Evolutionary conservation across 2,113 vertebrate genomes (phyloP).

Genomic region (Psophia crepitans): DNA sequence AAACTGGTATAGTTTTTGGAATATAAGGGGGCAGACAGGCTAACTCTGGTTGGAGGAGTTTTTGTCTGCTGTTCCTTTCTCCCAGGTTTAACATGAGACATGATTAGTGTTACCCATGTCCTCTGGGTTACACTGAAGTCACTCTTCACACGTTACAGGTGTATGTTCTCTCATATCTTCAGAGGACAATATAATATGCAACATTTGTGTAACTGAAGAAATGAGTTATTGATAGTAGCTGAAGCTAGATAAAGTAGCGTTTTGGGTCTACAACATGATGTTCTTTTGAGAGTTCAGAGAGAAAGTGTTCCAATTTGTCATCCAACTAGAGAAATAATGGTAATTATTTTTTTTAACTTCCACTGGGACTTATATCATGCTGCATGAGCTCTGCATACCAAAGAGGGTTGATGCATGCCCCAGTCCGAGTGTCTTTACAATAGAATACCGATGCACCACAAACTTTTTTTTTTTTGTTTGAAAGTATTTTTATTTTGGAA

Average conservation of each 20-base stretch:
- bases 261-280: constrained; percentile 34
- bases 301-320: constrained; percentile 64
- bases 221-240: constrained; percentile 54
- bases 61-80: neutral
- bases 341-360: constrained; percentile 70
- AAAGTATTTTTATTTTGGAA: neutral
- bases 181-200: neutral
- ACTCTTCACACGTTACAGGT: neutral
- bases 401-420: constrained; percentile 7
- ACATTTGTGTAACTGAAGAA: constrained; percentile 23
- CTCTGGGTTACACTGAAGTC: neutral
- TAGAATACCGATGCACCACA: neutral
- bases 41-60: neutral
- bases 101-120: neutral
- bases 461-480: neutral
- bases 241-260: constrained; percentile 52
- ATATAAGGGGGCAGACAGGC: neutral
- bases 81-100: neutral
- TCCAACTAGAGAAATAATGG: constrained; percentile 36
- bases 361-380: constrained; percentile 43
- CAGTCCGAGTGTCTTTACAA: neutral
- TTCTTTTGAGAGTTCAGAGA: constrained; percentile 59
- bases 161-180: neutral
- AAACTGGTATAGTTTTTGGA: neutral
- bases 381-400: constrained; percentile 47